Conservation (phyloP, 2,888 invertebrate species). For the Cosmopolites sordidus region DNA sequence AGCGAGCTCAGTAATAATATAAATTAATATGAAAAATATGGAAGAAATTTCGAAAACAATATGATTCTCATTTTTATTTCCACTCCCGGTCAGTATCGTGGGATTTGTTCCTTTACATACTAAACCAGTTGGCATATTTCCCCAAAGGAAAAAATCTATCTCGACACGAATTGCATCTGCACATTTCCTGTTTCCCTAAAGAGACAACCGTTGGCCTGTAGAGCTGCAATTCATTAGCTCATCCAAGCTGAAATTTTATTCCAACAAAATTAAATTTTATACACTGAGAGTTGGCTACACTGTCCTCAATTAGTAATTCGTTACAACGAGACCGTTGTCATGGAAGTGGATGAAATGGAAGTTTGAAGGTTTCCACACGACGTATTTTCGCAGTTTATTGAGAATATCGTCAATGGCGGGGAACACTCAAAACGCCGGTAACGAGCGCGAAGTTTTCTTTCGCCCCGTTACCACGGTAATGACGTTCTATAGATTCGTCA, state of each 20-base stretch:
- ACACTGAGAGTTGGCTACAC: constrained; percentile 7
- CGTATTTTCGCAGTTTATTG: constrained; percentile 15
- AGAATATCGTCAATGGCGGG: constrained; percentile 17
- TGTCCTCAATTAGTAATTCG: constrained; percentile 12
- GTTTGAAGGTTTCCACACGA: constrained; percentile 17
- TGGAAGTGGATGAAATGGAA: constrained; percentile 16
- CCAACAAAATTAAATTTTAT: constrained; percentile 15
- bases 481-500: constrained; percentile 21
- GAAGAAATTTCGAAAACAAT: too few relatives aligned
- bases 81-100: not conserved
- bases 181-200: not conserved
- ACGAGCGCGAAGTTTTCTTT: constrained; percentile 36
- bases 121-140: not conserved
- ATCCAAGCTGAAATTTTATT: constrained; percentile 7
- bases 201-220: constrained; percentile 1
- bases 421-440: constrained; percentile 38
- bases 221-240: constrained; percentile 12
- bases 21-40: too few relatives aligned
- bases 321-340: constrained; percentile 12
- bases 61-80: not conserved
- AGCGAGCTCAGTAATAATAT: too few relatives aligned
- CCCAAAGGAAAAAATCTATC: constrained; percentile 1
- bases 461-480: constrained; percentile 32
- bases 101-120: constrained; percentile 1
- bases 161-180: not conserved